Base-by-base conservation (phyloP, 2,888 invertebrate species). In the Himalopsyche tibetana region DNA sequence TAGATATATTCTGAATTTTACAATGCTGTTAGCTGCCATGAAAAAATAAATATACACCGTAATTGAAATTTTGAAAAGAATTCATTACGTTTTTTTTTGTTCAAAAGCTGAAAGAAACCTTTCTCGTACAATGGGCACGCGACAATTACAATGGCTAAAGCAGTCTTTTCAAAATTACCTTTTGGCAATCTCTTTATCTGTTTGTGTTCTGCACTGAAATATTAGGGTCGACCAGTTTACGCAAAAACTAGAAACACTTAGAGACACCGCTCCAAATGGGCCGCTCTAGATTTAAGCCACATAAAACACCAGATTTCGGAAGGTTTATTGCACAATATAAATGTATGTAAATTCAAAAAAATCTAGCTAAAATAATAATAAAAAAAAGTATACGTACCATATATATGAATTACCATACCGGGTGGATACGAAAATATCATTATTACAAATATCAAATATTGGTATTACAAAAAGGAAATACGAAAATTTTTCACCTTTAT, bases 181-280 rank as follows among this genome's bases (percentile, higher is more conserved):
- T 63, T 63, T 63, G 19, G 63, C 63, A 63, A 63, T 63, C 63
- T 63, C 63, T 63, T 63, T 63, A 63, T 63, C 63, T 63, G 63
- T 19, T 63, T 63, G 63, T 63, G 63, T 19, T 63, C 63, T 63
- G 63, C 63, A 63, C 19, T 63, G 63, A 63, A 63, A 63, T 63
- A 63, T 63, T 63, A 63, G 63, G 63, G 63, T 63, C 63, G 19
- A 19, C n/a, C n/a, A 28, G 19, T 19, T 63, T 19, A 63, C 63
- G 63, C 63, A 63, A 63, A 63, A 63, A 3, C 19, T 19, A 19
- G 19, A 63, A 63, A 63, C 63, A 63, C 63, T 63, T 63, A 63
- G 63, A 63, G 19, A 19, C 63, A 63, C 63, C 11, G 63, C 63
- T 19, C 3, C 19, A 19, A n/a, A 11, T 19, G 63, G 28, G 6